A percentile compares a stretch with the other conserved stretches of the same genome.
These are phyloP conservation scores for Oeneis ivallda DNA, from an alignment of 2,888 invertebrate genomes.

Conservation along the genomic window DNA sequence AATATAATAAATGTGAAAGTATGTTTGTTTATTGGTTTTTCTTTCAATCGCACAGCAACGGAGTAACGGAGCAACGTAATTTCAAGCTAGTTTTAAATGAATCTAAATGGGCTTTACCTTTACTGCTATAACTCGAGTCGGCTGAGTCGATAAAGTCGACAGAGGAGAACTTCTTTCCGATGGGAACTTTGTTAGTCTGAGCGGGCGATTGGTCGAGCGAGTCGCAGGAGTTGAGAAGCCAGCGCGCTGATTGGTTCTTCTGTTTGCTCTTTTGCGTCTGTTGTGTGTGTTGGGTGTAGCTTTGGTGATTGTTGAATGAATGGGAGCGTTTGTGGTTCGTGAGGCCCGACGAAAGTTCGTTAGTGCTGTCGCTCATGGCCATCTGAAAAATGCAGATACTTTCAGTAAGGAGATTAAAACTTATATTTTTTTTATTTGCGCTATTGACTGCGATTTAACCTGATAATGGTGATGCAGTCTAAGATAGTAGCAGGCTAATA, in stretches of 20 bases:
- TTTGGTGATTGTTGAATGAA: conserved; percentile 86
- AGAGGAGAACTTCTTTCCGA: conserved; percentile 82
- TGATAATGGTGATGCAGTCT: no score
- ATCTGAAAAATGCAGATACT: conserved; percentile 73
- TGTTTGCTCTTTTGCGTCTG: conserved; percentile 83
- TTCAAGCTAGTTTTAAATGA: no score
- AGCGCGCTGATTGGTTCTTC: conserved; percentile 81
- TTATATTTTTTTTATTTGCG: no score
- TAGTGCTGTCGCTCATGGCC: conserved; percentile 83
- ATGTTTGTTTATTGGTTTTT: no score
- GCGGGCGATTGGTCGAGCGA: conserved; percentile 74
- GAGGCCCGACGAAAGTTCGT: conserved; percentile 74
- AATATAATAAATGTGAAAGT: no score
- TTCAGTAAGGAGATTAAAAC: background rate
- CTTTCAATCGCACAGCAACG: no score
- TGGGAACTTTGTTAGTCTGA: conserved; percentile 74
- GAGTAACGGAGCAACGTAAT: no score
- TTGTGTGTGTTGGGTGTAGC: conserved; percentile 84
- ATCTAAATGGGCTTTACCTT: no score
- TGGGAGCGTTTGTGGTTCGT: conserved; percentile 86
- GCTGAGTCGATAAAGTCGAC: conserved; percentile 79
- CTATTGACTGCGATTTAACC: no score
- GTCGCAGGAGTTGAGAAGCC: conserved; percentile 77
- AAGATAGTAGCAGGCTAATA: no score
- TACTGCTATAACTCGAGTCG: conserved; percentile 79